Conservation (phyloP, 23 tunicate species). For the Oikopleura dioica region DNA sequence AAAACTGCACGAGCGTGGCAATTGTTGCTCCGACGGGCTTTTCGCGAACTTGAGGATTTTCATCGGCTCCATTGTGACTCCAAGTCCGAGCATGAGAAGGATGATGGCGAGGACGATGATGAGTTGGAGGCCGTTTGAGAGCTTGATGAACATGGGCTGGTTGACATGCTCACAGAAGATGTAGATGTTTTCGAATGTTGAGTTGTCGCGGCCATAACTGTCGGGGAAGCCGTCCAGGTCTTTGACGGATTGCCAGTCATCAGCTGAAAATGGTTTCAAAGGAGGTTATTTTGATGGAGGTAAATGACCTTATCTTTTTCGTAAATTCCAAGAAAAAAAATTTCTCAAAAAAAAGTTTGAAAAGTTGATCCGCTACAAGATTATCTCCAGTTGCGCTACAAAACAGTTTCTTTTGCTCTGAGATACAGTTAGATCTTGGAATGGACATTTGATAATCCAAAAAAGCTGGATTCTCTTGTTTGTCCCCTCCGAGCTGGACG, state of each 20-base stretch:
- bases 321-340: no score
- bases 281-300: no score
- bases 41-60: not conserved
- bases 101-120: not conserved
- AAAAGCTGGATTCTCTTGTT: no score
- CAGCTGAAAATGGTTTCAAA: not conserved
- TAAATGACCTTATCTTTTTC: no score
- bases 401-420: no score
- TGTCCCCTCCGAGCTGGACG: no score
- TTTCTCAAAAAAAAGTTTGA: no score
- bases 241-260: not conserved
- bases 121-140: not conserved
- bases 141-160: not conserved
- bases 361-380: no score
- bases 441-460: no score
- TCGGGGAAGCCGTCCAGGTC: not conserved
- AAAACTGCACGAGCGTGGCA: not conserved
- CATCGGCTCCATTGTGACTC: constrained; percentile 3
- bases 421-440: no score
- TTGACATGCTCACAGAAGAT: constrained; percentile 4
- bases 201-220: not conserved
- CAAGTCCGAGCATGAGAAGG: not conserved
- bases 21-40: not conserved
- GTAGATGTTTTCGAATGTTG: constrained; percentile 3
- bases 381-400: no score